These are phyloP conservation scores for Aspidapion aeneum DNA, from an alignment of 2,888 invertebrate species.

Conservation along the genomic window DNA sequence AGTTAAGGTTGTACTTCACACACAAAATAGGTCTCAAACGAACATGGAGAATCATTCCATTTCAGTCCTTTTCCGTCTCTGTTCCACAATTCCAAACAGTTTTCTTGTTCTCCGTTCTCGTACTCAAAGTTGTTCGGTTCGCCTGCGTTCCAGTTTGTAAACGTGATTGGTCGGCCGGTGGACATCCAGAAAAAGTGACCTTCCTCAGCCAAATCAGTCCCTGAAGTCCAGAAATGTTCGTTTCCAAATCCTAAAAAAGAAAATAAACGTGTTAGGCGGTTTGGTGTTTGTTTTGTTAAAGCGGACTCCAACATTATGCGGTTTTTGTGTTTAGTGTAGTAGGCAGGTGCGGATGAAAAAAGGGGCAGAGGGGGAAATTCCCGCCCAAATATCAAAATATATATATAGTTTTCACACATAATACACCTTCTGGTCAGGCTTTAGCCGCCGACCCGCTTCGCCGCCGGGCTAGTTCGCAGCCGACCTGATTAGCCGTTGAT, in stretches of 20 bases:
- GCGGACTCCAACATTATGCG: too few relatives aligned
- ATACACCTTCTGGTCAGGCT: too few relatives aligned
- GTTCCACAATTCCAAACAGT: constrained; percentile 88
- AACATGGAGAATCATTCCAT: constrained; percentile 93
- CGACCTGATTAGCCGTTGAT: too few relatives aligned
- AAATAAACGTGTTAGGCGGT: too few relatives aligned
- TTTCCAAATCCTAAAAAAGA: constrained; percentile 69
- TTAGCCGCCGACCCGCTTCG: too few relatives aligned
- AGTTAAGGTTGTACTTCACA: constrained; percentile 69
- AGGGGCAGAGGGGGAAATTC: too few relatives aligned
- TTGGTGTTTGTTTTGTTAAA: too few relatives aligned
- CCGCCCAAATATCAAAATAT: too few relatives aligned
- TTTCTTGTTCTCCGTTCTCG: constrained; percentile 91
- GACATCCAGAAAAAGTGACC: constrained; percentile 94
- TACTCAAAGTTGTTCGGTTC: constrained; percentile 93
- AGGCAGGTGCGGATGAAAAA: too few relatives aligned
- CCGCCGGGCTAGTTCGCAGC: too few relatives aligned
- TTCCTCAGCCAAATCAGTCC: constrained; percentile 87
- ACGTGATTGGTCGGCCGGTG: constrained; percentile 82
- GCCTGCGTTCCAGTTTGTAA: constrained; percentile 91
- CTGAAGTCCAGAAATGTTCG: constrained; percentile 92
- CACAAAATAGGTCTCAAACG: constrained; percentile 89
- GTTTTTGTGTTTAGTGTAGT: too few relatives aligned
- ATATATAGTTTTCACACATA: too few relatives aligned
- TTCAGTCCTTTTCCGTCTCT: constrained; percentile 88